Evolutionary conservation across 2,888 invertebrate genomes (phyloP).

Genomic region (Pogonocherus hispidulus): DNA sequence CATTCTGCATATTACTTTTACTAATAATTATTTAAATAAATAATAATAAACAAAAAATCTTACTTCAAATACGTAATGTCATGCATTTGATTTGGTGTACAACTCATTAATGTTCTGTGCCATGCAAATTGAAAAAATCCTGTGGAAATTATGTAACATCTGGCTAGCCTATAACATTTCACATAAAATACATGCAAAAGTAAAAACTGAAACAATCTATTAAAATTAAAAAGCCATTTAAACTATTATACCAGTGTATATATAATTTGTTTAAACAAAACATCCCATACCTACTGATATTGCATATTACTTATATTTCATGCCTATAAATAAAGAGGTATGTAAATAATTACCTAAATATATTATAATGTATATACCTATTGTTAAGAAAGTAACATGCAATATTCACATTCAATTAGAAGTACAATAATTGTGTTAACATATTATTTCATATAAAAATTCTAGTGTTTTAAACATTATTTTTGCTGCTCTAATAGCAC

Average conservation of each 20-base stretch:
- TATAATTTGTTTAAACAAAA: not conserved
- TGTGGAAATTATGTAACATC: conserved; percentile 83
- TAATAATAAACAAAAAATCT: conserved; percentile 24
- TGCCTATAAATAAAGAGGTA: no score
- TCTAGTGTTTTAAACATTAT: no score
- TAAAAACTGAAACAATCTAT: conserved; percentile 43
- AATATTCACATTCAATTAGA: no score
- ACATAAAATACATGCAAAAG: conserved; percentile 60
- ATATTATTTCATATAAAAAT: no score
- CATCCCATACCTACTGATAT: no score
- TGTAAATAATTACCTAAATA: no score
- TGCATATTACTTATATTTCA: no score
- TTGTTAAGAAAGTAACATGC: no score
- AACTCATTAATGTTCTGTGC: conserved; percentile 63
- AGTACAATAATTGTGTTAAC: no score
- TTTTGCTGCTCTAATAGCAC: not conserved
- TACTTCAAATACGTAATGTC: conserved; percentile 47
- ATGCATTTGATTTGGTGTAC: conserved; percentile 48
- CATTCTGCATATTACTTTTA: not conserved
- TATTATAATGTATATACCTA: no score
- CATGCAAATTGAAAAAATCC: conserved; percentile 83
- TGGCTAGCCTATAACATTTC: conserved; percentile 80
- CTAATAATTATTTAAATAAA: not conserved
- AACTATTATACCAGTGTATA: not conserved
- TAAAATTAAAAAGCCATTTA: not conserved